Conservation (phyloP, 2,113 vertebrate genomes). For the Ondatra zibethicus region DNA sequence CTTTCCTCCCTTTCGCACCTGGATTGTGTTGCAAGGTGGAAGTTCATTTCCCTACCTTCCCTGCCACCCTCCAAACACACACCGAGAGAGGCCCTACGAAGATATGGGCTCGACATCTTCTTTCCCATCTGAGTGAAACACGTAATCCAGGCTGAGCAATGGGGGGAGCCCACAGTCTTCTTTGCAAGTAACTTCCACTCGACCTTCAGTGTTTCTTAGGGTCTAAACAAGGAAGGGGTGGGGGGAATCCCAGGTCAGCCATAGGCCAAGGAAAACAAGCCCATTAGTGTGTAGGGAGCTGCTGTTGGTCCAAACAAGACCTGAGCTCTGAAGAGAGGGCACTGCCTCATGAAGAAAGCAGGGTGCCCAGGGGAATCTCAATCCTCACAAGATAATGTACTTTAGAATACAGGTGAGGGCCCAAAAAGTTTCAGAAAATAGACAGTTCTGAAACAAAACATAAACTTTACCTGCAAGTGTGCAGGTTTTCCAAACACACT, state of each 20-base stretch:
- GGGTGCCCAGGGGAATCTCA: not conserved
- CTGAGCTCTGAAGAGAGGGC: not conserved
- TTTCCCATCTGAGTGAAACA: not conserved
- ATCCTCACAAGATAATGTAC: not conserved
- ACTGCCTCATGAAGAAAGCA: not conserved
- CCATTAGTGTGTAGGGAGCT: not conserved
- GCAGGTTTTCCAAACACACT: not conserved
- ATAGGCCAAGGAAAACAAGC: not conserved
- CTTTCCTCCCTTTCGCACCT: not conserved
- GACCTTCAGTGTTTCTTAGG: not conserved
- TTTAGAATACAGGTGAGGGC: not conserved
- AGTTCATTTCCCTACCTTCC: not conserved
- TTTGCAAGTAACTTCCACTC: not conserved
- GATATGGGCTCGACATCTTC: not conserved
- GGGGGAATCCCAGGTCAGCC: not conserved
- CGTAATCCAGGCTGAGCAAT: not conserved
- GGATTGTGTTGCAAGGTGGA: not conserved
- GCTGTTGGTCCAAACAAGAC: constrained; percentile 36
- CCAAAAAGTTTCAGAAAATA: not conserved
- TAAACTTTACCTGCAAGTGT: not conserved
- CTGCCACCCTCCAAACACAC: not conserved
- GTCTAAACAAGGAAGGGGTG: not conserved
- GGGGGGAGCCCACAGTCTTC: not conserved
- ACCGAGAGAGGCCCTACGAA: not conserved
- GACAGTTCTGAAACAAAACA: not conserved